phyloP scores from a whole-genome alignment of 2,888 invertebrate genomes.

The Cremastinae sp. region DNA sequence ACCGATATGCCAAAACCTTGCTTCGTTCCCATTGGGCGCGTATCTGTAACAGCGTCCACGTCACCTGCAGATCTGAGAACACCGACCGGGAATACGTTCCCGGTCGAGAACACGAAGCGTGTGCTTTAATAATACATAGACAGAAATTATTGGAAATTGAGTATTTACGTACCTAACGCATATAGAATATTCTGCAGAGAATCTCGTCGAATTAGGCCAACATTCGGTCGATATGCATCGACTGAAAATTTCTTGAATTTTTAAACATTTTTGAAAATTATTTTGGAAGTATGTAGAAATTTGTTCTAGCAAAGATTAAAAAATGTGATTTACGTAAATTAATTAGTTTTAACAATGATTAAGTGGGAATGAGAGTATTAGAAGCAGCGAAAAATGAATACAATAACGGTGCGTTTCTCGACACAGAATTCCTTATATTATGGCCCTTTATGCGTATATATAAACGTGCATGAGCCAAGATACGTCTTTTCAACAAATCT shows the following conservation, averaged over 20 bases:
- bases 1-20: conserved; percentile 19
- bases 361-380: too few species aligned
- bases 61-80: conserved; percentile 48
- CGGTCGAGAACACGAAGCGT: conserved; percentile 44
- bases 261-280: too few species aligned
- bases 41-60: conserved; percentile 40
- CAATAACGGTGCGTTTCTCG: background rate
- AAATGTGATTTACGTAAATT: too few species aligned
- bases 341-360: too few species aligned
- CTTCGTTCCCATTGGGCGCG: conserved; percentile 3
- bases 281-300: too few species aligned
- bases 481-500: conserved; percentile 35
- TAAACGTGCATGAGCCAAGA: conserved; percentile 13
- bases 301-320: too few species aligned
- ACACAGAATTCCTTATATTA: conserved; percentile 10
- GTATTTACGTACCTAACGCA: conserved; percentile 13
- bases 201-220: too few species aligned
- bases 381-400: too few species aligned
- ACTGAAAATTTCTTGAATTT: too few species aligned
- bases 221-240: too few species aligned
- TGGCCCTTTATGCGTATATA: too few species aligned
- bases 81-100: conserved; percentile 43
- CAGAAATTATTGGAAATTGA: background rate
- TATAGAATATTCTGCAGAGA: background rate
- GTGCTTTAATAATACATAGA: conserved; percentile 30